These are phyloP conservation scores for Pseudorasbora parva DNA, from an alignment of 2,113 vertebrate genomes.

Conservation along the genomic window DNA sequence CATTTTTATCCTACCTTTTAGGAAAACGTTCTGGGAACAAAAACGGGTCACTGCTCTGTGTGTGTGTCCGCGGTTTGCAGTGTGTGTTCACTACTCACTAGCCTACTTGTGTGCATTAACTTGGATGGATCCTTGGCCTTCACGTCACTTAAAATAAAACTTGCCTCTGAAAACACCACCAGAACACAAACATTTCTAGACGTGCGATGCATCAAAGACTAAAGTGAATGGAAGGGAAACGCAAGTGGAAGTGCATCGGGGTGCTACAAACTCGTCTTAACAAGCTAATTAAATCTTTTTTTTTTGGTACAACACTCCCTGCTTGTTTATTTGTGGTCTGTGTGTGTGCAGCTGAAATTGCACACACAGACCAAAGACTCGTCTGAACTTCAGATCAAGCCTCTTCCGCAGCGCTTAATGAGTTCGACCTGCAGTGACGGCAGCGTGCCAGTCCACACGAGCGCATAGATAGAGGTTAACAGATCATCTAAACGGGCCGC, in stretches of 20 bases:
- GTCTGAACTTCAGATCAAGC: constrained; percentile 76
- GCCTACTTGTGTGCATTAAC: too few relatives aligned
- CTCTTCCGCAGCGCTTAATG: constrained; percentile 38
- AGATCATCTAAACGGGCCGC: neutral
- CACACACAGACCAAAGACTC: constrained; percentile 68
- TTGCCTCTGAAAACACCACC: too few relatives aligned
- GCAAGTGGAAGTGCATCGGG: neutral
- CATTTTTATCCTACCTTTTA: too few relatives aligned
- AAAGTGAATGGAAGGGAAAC: neutral
- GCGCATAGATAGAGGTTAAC: neutral
- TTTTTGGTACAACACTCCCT: constrained; percentile 61
- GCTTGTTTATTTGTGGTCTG: constrained; percentile 74
- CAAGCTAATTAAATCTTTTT: constrained; percentile 72
- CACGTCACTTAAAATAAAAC: too few relatives aligned
- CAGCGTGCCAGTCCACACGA: neutral
- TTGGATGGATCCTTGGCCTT: too few relatives aligned
- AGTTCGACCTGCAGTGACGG: constrained; percentile 6
- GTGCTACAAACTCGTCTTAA: constrained; percentile 56
- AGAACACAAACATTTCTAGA: too few relatives aligned
- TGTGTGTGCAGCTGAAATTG: constrained; percentile 63
- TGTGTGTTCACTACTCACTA: too few relatives aligned
- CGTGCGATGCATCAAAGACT: neutral
- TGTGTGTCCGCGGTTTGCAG: too few relatives aligned
- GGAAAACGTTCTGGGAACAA: too few relatives aligned
- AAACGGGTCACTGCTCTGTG: too few relatives aligned